Evolutionary conservation across 2,888 invertebrate species (phyloP), one percentile per base, ranked within the genome.

Genomic region (Lucinisca nassula): DNA sequence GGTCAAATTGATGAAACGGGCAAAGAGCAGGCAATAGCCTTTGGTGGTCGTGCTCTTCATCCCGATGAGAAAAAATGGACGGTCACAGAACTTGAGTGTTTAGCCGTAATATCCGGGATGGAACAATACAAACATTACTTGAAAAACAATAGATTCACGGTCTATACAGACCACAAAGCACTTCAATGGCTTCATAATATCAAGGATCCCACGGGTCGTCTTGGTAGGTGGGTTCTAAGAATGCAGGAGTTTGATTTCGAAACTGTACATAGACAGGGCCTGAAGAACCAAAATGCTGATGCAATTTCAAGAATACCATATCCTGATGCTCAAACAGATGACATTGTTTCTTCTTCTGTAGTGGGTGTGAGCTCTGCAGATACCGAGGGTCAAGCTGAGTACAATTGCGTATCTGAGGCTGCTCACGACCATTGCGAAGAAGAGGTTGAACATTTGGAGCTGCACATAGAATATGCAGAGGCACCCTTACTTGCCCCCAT

Each of bases 101-200:
- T 88, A 30, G 88, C 85, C 37, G 82, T 88, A 2, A 70, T 84
- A 51, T 58, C 82, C 27, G 88, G 85, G 0, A 85, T 88, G 3
- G 76, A 83, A 30, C 17, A 75, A 38, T 91, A 77, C 30, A 40
- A 61, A 30, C 83, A 85, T 40, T 92, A 92, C 76, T 45, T 92
- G 24, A 70, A 84, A 40, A 24, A 75, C 55, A 75, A 45, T 1
- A 75, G 58, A 30, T 92, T 91, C 38, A 85, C 74, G 10, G 84
- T 90, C 8, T 73, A 79, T 24, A 90, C 92, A 14, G 92, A 92
- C 75, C 92, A 92, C 61, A 80, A 81, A 35, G 87, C 91, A 14
- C 78, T 91, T 24, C 79, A 78, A 38, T 91, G 81, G 45, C 49
- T 92, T 0, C 27, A 90, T 0, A 80, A 76, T 24, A 49, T 85